Percentiles rank a stretch among this genome's conserved stretches.
These are phyloP conservation scores for Petrocephalus zakoni DNA, from an alignment of 2,113 vertebrate species.

Conservation along the genomic window DNA sequence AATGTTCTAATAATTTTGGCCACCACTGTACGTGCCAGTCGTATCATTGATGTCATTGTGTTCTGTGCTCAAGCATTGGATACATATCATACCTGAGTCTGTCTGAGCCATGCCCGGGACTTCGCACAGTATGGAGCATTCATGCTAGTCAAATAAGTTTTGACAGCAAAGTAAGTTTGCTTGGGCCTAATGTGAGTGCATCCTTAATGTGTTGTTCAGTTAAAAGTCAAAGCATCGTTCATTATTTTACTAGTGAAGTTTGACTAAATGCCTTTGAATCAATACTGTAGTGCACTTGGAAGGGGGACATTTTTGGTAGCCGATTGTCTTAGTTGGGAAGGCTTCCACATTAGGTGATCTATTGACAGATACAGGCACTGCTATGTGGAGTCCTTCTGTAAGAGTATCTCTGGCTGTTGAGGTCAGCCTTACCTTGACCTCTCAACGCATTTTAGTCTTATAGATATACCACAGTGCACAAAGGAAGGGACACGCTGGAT, in stretches of 20 bases:
- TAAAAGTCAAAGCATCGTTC: not conserved
- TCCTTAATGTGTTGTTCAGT: not conserved
- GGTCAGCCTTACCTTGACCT: not conserved
- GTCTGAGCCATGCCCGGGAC: not conserved
- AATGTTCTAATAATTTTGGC: no score
- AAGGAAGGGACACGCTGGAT: not conserved
- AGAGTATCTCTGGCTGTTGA: not conserved
- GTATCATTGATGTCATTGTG: not conserved
- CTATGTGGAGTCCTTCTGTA: not conserved
- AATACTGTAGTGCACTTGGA: not conserved
- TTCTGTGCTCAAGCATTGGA: not conserved
- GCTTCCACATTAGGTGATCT: not conserved
- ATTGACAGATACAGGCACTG: not conserved
- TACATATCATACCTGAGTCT: not conserved
- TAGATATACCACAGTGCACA: not conserved
- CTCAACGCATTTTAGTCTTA: not conserved
- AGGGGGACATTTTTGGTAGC: not conserved
- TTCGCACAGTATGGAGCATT: no score
- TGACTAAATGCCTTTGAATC: not conserved
- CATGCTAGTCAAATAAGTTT: no score
- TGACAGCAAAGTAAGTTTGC: no score
- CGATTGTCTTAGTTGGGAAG: not conserved
- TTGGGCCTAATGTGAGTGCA: not conserved
- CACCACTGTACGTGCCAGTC: not conserved
- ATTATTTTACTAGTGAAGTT: not conserved